A percentile compares a stretch with the other conserved stretches of the same genome.
Conservation (phyloP, 2,888 invertebrate genomes). For the Geotrupes spiniger region DNA sequence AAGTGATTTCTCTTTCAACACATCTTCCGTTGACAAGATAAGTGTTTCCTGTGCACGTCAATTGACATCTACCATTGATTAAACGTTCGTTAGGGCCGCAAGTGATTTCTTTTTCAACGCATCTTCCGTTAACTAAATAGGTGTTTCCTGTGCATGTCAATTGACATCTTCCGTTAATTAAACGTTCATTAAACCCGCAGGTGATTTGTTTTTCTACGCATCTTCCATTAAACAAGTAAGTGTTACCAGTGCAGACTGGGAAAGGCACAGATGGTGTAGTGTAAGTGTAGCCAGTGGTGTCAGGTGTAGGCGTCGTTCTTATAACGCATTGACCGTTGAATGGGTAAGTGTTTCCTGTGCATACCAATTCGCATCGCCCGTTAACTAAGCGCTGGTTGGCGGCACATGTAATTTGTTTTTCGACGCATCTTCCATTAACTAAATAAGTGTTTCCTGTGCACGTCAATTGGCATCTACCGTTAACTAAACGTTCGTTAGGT, state of each 20-base stretch:
- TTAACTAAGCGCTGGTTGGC: too few species aligned
- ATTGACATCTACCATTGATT: slow-evolving; percentile 14
- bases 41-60: not conserved
- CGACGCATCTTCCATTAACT: slow-evolving; percentile 11
- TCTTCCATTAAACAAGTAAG: slow-evolving; percentile 8
- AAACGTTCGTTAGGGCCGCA: slow-evolving; percentile 26
- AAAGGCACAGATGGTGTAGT: not conserved
- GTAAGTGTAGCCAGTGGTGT: too few species aligned
- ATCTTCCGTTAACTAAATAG: slow-evolving; percentile 2
- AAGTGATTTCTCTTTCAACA: not conserved
- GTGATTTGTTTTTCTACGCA: slow-evolving; percentile 10
- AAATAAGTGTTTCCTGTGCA: slow-evolving; percentile 6
- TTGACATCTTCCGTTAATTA: not conserved
- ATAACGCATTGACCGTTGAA: slow-evolving; percentile 10
- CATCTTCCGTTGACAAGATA: slow-evolving; percentile 13
- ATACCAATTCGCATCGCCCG: not conserved
- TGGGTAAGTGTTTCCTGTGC: not conserved
- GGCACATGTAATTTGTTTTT: not conserved
- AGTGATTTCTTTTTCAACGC: not conserved
- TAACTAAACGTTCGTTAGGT: slow-evolving; percentile 2
- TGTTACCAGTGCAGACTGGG: slow-evolving; percentile 1
- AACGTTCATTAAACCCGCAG: too few species aligned
- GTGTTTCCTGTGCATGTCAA: slow-evolving; percentile 7
- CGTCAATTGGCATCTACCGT: slow-evolving; percentile 10
- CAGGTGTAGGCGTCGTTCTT: slow-evolving; percentile 20